Evolutionary conservation across 2,113 vertebrate species (phyloP).

Genomic region (Ceuthmochares aereus): DNA sequence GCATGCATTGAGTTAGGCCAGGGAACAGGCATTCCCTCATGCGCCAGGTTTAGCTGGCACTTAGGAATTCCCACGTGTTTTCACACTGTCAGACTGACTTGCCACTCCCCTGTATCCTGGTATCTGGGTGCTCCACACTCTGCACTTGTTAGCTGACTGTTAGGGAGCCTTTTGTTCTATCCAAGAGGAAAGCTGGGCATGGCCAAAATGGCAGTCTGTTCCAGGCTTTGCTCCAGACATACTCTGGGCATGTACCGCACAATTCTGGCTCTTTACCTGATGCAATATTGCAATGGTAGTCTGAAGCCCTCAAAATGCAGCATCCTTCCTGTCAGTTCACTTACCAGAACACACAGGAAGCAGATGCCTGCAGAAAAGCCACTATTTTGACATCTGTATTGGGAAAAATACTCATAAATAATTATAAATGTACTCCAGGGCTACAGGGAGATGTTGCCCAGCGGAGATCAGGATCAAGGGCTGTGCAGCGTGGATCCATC

Average conservation of each 20-base stretch:
- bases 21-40: neutral
- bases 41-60: neutral
- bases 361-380: neutral
- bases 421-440: neutral
- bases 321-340: neutral
- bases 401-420: neutral
- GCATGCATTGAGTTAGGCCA: neutral
- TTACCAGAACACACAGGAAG: neutral
- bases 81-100: neutral
- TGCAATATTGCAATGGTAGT: neutral
- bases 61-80: neutral
- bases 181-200: neutral
- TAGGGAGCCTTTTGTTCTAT: neutral
- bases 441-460: neutral
- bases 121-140: neutral
- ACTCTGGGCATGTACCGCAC: neutral
- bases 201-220: neutral
- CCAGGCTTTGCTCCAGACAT: neutral
- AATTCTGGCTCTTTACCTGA: neutral
- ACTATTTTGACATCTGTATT: neutral
- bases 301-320: neutral
- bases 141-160: neutral
- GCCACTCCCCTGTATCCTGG: neutral
- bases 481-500: fast-evolving
- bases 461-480: neutral